Conservation (phyloP, 1,140 invertebrate genomes). For the Harpegnathos saltator region DNA sequence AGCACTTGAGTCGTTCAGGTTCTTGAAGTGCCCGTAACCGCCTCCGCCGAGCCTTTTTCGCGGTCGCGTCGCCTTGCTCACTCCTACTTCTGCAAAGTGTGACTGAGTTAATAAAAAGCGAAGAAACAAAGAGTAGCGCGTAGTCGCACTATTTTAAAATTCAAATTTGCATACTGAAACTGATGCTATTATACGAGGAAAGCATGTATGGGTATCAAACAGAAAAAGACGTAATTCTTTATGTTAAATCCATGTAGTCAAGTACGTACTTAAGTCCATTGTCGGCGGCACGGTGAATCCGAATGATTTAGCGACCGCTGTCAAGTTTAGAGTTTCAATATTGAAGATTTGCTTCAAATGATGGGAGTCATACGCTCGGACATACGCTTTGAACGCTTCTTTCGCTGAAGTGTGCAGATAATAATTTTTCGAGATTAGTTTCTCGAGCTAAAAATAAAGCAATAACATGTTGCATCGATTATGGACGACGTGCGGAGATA, state of each 20-base stretch:
- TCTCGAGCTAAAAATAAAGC: conserved; percentile 93
- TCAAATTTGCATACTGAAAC: background rate
- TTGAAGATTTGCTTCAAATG: conserved; percentile 98
- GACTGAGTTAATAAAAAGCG: conserved; percentile 75
- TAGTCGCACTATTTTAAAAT: background rate
- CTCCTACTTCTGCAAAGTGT: conserved; percentile 86
- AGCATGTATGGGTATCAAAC: too few species aligned
- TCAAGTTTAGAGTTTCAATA: conserved; percentile 95
- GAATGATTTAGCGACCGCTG: conserved; percentile 96
- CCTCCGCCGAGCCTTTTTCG: conserved; percentile 91
- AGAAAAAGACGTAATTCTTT: background rate
- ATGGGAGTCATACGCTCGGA: conserved; percentile 98
- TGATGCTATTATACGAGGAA: too few species aligned
- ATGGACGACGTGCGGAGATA: background rate
- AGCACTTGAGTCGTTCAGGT: conserved; percentile 86
- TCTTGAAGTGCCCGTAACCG: conserved; percentile 92
- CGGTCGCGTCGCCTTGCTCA: conserved; percentile 88
- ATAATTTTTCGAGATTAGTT: conserved; percentile 97
- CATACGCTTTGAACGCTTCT: conserved; percentile 98
- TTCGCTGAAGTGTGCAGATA: conserved; percentile 97
- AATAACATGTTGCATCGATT: conserved; percentile 39
- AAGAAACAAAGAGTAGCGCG: background rate
- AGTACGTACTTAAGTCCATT: conserved; percentile 93
- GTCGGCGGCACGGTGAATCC: conserved; percentile 97
- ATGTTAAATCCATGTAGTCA: conserved; percentile 24